phyloP scores from a whole-genome alignment of 1,140 invertebrate genomes.

The Atopsyche davidsoni region DNA sequence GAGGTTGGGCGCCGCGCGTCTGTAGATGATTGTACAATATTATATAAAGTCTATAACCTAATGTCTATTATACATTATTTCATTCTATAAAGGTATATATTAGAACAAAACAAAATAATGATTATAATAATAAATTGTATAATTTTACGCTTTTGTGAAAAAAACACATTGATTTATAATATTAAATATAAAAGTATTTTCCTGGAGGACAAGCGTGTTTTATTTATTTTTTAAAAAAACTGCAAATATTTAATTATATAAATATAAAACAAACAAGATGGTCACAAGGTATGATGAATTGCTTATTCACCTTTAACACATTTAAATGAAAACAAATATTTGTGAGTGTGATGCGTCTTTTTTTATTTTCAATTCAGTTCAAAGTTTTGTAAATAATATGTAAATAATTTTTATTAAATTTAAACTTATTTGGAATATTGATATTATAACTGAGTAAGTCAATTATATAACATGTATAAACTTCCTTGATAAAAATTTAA shows the following conservation, averaged over 20 bases:
- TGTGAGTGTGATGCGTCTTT: no score
- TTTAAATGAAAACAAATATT: no score
- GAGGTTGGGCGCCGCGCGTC: slow-evolving; percentile 18
- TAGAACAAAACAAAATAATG: slow-evolving; percentile 23
- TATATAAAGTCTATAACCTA: slow-evolving; percentile 22
- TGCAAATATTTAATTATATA: not conserved
- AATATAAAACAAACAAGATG: no score
- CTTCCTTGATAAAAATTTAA: no score
- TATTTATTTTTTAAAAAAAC: slow-evolving; percentile 9
- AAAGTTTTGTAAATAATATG: no score
- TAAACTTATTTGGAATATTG: no score
- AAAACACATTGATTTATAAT: slow-evolving; percentile 30
- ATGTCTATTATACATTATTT: slow-evolving; percentile 26
- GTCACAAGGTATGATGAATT: no score
- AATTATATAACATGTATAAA: no score
- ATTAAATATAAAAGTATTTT: slow-evolving; percentile 29
- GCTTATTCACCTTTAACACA: no score
- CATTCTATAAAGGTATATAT: slow-evolving; percentile 22
- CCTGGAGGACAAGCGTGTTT: slow-evolving; percentile 18
- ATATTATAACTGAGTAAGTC: no score
- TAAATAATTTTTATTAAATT: no score
- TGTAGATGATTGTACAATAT: slow-evolving; percentile 29
- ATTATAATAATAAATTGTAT: slow-evolving; percentile 25
- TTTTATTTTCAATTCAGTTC: no score
- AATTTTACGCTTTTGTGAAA: slow-evolving; percentile 32